A percentile compares a stretch with the other conserved stretches of the same genome.
These are phyloP conservation scores for Orius insidiosus DNA, from an alignment of 1,140 invertebrate genomes.

Conservation along the genomic window DNA sequence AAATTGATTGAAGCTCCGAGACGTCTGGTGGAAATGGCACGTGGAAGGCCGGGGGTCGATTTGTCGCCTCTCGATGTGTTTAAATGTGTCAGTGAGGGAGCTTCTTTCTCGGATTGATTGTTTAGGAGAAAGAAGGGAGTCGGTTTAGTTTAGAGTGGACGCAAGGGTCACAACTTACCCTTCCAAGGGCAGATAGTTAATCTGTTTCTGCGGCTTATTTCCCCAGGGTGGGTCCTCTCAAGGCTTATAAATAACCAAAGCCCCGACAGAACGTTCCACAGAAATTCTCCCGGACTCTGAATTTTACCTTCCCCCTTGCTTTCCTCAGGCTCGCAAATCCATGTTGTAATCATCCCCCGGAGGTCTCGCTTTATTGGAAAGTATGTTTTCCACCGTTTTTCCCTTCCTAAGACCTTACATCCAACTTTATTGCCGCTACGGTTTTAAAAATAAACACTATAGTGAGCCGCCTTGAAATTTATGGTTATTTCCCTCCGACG, in stretches of 20 bases:
- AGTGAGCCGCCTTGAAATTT: too few species aligned
- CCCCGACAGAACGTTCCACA: background rate
- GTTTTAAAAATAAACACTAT: constrained; percentile 7
- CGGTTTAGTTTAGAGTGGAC: too few species aligned
- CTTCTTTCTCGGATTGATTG: too few species aligned
- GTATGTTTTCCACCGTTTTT: constrained; percentile 3
- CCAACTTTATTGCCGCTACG: constrained; percentile 3
- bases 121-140: too few species aligned
- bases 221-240: constrained; percentile 4
- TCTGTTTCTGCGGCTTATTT: constrained; percentile 8
- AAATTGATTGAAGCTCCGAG: too few species aligned
- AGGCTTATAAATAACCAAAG: constrained; percentile 8
- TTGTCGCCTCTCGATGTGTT: too few species aligned
- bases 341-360: constrained; percentile 2
- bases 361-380: constrained; percentile 3
- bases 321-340: constrained; percentile 3
- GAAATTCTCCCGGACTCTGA: background rate
- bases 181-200: constrained; percentile 3
- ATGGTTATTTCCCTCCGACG: too few species aligned
- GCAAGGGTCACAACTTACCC: too few species aligned
- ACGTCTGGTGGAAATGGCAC: too few species aligned
- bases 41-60: too few species aligned
- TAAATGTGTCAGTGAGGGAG: too few species aligned
- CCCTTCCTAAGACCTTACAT: background rate
- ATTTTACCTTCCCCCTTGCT: background rate